Percentiles rank a stretch among this genome's conserved stretches.
phyloP scores from a whole-genome alignment of 2,888 invertebrate species.

The Oscheius sp. region DNA sequence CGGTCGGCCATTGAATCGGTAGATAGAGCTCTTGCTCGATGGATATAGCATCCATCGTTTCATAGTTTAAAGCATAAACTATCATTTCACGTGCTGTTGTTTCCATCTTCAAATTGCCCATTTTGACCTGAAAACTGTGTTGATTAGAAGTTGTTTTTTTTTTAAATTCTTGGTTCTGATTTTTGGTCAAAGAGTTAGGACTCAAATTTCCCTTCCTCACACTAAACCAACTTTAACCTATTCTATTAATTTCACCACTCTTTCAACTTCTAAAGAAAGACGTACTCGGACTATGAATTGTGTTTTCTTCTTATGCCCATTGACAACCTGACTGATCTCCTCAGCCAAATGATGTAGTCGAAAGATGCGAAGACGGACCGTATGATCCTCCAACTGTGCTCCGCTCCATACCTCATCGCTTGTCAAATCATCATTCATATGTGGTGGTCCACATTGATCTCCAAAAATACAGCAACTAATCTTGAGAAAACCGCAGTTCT shows the following conservation, averaged over 20 bases:
- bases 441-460: constrained; percentile 49
- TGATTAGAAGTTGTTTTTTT: neutral
- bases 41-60: constrained; percentile 31
- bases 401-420: constrained; percentile 56
- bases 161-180: neutral
- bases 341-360: constrained; percentile 49
- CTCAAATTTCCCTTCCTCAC: too few relatives aligned
- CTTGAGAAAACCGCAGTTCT: constrained; percentile 62
- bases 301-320: constrained; percentile 35
- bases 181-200: too few relatives aligned
- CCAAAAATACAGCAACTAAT: constrained; percentile 45
- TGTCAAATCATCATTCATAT: constrained; percentile 45
- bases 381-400: constrained; percentile 52
- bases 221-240: too few relatives aligned
- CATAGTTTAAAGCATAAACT: neutral
- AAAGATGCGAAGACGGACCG: constrained; percentile 53
- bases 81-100: constrained; percentile 36
- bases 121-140: constrained; percentile 27
- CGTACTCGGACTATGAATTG: constrained; percentile 20
- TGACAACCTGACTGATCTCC: constrained; percentile 36
- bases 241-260: too few relatives aligned
- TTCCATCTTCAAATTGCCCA: constrained; percentile 44
- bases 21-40: constrained; percentile 57
- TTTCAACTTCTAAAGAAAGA: too few relatives aligned
- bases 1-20: constrained; percentile 64